A percentile compares a stretch with the other conserved stretches of the same genome.
Evolutionary conservation across 1,140 invertebrate species (phyloP).

Genomic region (Rhopalosiphum padi): DNA sequence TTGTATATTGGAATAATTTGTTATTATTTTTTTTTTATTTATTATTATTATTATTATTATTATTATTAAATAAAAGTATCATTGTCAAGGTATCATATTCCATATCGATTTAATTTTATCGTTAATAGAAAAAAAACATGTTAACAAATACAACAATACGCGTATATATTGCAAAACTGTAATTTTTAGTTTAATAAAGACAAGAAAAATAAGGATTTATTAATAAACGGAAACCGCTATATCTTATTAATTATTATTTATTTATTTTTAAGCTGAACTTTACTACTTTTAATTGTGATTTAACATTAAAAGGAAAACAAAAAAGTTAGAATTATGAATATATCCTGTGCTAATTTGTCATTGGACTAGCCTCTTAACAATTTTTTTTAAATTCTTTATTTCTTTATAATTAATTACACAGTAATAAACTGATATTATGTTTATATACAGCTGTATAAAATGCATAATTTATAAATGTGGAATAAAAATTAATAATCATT

Average conservation of each 20-base stretch:
- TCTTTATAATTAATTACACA: too few relatives aligned
- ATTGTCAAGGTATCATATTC: conserved; percentile 10
- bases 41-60: background rate
- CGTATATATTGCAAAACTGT: background rate
- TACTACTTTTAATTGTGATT: background rate
- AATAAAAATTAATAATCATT: too few relatives aligned
- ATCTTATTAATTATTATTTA: background rate
- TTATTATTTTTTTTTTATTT: too few relatives aligned
- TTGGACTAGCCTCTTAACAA: too few relatives aligned
- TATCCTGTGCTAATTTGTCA: too few relatives aligned
- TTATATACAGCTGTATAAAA: too few relatives aligned
- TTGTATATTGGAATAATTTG: background rate
- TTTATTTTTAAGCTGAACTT: background rate
- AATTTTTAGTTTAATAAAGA: background rate
- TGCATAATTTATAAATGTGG: too few relatives aligned
- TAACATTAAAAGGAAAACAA: background rate
- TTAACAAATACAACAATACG: background rate
- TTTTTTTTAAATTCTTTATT: too few relatives aligned
- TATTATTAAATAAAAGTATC: conserved; percentile 32
- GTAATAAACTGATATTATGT: too few relatives aligned
- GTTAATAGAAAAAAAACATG: background rate
- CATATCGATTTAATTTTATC: conserved; percentile 23
- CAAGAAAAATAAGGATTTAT: background rate
- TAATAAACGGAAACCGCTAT: background rate
- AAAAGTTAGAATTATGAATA: background rate